Percentiles rank a stretch among this genome's conserved stretches.
Conservation (phyloP, 2,113 vertebrate genomes). For the Oryzias melastigma region DNA sequence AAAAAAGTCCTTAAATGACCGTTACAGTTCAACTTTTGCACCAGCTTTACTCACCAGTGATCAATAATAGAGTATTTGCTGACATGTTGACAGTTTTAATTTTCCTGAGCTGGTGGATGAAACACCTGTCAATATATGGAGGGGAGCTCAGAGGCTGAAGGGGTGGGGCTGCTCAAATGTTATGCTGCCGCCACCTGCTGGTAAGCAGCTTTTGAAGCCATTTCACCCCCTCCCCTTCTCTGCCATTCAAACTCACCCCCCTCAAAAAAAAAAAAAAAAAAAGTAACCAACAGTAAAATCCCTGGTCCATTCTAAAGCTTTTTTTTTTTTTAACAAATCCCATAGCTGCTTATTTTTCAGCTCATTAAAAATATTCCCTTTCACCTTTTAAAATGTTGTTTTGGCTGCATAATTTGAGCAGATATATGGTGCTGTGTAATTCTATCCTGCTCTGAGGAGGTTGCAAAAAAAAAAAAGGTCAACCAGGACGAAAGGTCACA, state of each 20-base stretch:
- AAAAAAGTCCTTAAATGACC: conserved; percentile 7
- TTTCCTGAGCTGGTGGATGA: conserved; percentile 61
- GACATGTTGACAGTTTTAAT: conserved; percentile 68
- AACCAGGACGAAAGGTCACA: conserved; percentile 18
- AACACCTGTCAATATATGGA: conserved; percentile 68
- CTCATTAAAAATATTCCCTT: conserved; percentile 64
- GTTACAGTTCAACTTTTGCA: conserved; percentile 14
- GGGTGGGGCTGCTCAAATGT: conserved; percentile 80
- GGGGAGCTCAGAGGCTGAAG: conserved; percentile 57
- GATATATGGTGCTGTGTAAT: conserved; percentile 46
- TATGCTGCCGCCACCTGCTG: conserved; percentile 86
- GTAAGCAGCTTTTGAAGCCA: conserved; percentile 81
- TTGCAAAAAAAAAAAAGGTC: conserved; percentile 39
- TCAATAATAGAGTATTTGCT: conserved; percentile 55
- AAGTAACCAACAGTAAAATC: conserved; percentile 54
- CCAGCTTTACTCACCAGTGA: conserved; percentile 41
- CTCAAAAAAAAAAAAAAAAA: conserved; percentile 11
- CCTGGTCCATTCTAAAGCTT: conserved; percentile 34
- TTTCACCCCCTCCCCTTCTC: conserved; percentile 49
- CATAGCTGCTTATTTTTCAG: conserved; percentile 56
- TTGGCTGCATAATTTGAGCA: conserved; percentile 33
- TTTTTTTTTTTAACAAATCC: conserved; percentile 33
- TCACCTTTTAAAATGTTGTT: conserved; percentile 54
- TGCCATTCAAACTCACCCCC: conserved; percentile 67
- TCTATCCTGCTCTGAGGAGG: conserved; percentile 42